Base-by-base conservation (phyloP, 2,888 invertebrate species). In the Hydrotaea diabolus region DNA sequence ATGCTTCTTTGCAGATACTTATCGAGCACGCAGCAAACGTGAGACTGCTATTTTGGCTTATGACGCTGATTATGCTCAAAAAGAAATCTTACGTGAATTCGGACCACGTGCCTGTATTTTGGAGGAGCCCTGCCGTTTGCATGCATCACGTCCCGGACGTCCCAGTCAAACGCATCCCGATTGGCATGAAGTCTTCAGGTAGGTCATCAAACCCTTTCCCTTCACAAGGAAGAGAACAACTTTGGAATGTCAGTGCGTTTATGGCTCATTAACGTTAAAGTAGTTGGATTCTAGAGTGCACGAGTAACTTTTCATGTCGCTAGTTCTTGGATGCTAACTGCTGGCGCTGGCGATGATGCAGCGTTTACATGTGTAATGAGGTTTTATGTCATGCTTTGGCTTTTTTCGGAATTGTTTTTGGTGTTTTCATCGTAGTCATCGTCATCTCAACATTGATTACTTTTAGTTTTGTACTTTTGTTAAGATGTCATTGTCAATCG, bases 61-160 rank as follows among this genome's bases (percentile, higher is more conserved):
- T 53, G 95, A 97, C 90, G 94, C 95, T 36, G 93, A 93, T 0
- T 94, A 96, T 89, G 96, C 96, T n/a, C 97, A 97, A 92, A 96
- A 96, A 91, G 95, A 95, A 92, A 94, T 97, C 80, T 93, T 96
- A 3, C 93, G 93, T 9, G 96, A 96, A 92, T 94, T 97, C 88
- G 97, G 97, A 21, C 94, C 95, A 49, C 94, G 95, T 85, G 96
- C 96, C 36, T 97, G 97, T 90, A 94, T 97, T 87, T 95, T 96
- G 89, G 96, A 96, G 88, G 94, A 95, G 84, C 95, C 96, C 31
- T 97, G 97, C 90, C 94, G 91, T 64, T 83, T 91, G 57, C 92
- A 93, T 87, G 92, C 92, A 19, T 89, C 90, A 83, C 90, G 92
- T 79, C 89, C 88, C 15, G 91, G 89, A 53, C 90, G 92, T 59